Percentiles rank a stretch among this genome's conserved stretches.
Conservation (phyloP, 1,140 invertebrate species). For the Leguminivora glycinivorella region DNA sequence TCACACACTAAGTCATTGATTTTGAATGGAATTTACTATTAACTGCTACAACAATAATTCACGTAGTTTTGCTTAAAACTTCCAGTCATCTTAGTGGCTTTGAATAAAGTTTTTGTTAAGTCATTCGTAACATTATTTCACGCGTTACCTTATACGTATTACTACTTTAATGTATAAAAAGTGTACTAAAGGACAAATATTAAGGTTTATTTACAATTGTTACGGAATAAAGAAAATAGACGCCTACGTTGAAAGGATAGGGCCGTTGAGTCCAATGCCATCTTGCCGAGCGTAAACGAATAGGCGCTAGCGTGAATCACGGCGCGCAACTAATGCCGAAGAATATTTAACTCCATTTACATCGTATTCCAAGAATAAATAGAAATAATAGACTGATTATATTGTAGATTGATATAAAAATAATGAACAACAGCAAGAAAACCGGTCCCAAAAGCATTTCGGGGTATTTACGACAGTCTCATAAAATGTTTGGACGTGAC, state of each 20-base stretch:
- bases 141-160: background rate
- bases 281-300: conserved; percentile 18
- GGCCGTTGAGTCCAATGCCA: background rate
- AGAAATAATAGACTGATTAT: background rate
- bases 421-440: background rate
- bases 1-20: background rate
- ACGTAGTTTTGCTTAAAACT: background rate
- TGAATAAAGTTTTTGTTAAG: background rate
- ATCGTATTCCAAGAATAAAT: background rate
- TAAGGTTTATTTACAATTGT: background rate
- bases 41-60: background rate
- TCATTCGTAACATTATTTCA: background rate
- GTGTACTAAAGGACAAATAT: background rate
- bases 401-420: background rate
- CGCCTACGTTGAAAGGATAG: background rate
- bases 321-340: background rate
- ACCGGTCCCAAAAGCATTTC: conserved; percentile 5
- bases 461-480: background rate
- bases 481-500: conserved; percentile 1
- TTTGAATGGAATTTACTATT: conserved; percentile 16
- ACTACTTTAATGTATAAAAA: background rate
- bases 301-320: background rate
- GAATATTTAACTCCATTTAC: background rate
- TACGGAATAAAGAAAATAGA: background rate
- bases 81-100: background rate